These are phyloP conservation scores for Rotaria macrura DNA, from an alignment of 2,888 invertebrate species.

Conservation along the genomic window DNA sequence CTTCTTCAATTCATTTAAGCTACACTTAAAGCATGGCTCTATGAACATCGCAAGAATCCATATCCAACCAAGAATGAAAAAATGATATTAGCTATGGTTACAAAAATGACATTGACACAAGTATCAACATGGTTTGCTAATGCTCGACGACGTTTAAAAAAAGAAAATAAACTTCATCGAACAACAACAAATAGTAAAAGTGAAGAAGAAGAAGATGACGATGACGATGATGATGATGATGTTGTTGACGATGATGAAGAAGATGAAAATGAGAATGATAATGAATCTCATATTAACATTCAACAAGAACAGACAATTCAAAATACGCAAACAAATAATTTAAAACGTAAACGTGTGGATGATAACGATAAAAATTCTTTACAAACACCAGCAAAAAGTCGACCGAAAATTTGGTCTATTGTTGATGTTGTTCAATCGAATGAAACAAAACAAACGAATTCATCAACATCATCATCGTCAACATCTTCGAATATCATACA, in stretches of 20 bases:
- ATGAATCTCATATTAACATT: not conserved
- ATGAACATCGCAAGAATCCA: constrained; percentile 89
- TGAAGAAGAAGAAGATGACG: not conserved
- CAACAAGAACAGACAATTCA: not conserved
- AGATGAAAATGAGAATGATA: not conserved
- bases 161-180: constrained; percentile 76
- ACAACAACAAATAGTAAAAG: not conserved
- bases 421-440: constrained; percentile 30
- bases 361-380: not conserved
- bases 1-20: constrained; percentile 50
- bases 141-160: constrained; percentile 78
- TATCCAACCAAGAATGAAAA: constrained; percentile 91
- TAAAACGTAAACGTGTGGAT: not conserved
- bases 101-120: constrained; percentile 79
- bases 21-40: constrained; percentile 89
- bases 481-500: not conserved
- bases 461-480: not conserved
- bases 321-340: too few species aligned
- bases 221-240: not conserved
- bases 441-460: constrained; percentile 2
- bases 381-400: not conserved
- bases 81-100: constrained; percentile 84
- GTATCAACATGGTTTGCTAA: constrained; percentile 96
- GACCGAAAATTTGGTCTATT: constrained; percentile 29
- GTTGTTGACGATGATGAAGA: not conserved